Base-by-base conservation (phyloP, 2,888 invertebrate species). In the Hypomecis atomaria region DNA sequence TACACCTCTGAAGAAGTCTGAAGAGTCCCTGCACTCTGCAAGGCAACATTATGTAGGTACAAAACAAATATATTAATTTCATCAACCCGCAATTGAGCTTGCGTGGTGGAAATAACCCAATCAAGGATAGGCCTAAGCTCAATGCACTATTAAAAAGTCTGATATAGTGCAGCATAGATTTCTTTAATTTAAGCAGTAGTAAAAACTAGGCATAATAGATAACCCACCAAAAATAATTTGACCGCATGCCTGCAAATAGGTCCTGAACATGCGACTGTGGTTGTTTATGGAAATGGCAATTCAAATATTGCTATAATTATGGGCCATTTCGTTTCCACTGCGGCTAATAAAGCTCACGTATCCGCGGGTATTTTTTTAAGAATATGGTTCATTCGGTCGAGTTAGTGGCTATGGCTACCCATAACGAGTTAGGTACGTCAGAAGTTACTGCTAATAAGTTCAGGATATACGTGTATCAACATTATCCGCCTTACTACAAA, bases 281-380 rank as follows among this genome's bases (percentile, higher is more conserved):
- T 52, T 75, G 81, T 83, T 87, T 87, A 86, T 84, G 84, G 83
- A 83, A 83, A 87, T 86, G 78, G 81, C 82, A 86, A 85, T 87
- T 87, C 86, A 84, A 88, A 88, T 86, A 88, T 85, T 83, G 84
- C 88, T 87, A 83, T 89, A 88, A 89, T 89, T 88, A 88, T 81
- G 84, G 81, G 85, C 84, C 84, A 83, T 88, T 89, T 82, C 81
- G 81, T 87, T 88, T 81, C 85, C 79, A 87, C 81, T 73, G 80
- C 77, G 81, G 81, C 81, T 82, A 87, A 85, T 87, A 88, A 87
- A 85, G 79, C 83, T 81, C 82, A 81, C 82, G 82, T 85, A 81
- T 79, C 71, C 71, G 72, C 80, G 72, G 78, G 33, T 48, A 43
- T 54, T 77, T 83, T 83, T 82, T 79, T 73, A 79, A 84, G 81